These are phyloP conservation scores for Pegoplata infirma DNA, from an alignment of 2,888 invertebrate species.

Conservation along the genomic window DNA sequence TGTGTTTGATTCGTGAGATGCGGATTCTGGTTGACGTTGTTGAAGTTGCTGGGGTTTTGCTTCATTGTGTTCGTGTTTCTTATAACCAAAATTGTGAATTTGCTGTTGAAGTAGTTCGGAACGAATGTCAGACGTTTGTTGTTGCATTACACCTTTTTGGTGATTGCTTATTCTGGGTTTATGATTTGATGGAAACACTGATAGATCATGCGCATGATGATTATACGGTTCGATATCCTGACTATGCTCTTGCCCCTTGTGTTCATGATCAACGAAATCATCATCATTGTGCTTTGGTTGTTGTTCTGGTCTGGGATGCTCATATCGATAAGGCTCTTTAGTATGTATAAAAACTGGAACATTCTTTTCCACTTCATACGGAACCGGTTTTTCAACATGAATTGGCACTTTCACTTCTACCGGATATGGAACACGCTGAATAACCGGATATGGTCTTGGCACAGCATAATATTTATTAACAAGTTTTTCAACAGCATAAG, in stretches of 20 bases:
- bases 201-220: conserved; percentile 63
- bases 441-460: conserved; percentile 80
- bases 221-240: conserved; percentile 63
- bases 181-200: conserved; percentile 64
- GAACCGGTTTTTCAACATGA: conserved; percentile 76
- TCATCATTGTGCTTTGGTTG: conserved; percentile 60
- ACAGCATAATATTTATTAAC: conserved; percentile 79
- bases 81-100: conserved; percentile 66
- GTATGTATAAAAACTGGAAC: conserved; percentile 75
- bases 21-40: conserved; percentile 16
- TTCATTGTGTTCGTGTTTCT: conserved; percentile 50
- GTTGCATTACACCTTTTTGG: conserved; percentile 33
- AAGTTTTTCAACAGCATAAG: conserved; percentile 80
- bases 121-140: conserved; percentile 41
- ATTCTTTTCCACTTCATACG: conserved; percentile 73
- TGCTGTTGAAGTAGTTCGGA: conserved; percentile 65
- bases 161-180: conserved; percentile 60
- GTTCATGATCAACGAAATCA: conserved; percentile 59
- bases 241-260: conserved; percentile 61
- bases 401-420: conserved; percentile 69
- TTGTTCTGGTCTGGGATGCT: conserved; percentile 61
- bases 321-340: conserved; percentile 76
- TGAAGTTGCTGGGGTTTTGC: conserved; percentile 13
- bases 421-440: conserved; percentile 79
- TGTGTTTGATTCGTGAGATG: conserved; percentile 32